phyloP scores from a whole-genome alignment of 2,888 invertebrate species.

The Scaptomyza parva region DNA sequence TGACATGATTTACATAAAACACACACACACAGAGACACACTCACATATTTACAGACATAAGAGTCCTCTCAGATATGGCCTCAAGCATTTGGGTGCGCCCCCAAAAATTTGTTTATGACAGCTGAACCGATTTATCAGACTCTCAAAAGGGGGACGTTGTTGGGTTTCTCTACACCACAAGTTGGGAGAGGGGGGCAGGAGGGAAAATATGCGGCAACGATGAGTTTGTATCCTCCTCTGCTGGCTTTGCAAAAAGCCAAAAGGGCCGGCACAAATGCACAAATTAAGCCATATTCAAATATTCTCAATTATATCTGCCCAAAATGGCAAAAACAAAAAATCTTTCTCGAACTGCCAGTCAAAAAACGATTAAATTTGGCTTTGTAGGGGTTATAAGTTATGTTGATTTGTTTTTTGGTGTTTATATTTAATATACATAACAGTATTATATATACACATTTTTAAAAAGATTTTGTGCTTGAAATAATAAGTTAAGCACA shows the following conservation, averaged over 20 bases:
- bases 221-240: constrained; percentile 16
- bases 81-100: constrained; percentile 1
- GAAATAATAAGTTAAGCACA: too few relatives aligned
- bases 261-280: constrained; percentile 23
- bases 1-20: constrained; percentile 56
- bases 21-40: constrained; percentile 7
- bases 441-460: too few relatives aligned
- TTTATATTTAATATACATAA: too few relatives aligned
- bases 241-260: constrained; percentile 43
- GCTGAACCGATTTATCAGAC: constrained; percentile 45
- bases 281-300: constrained; percentile 48
- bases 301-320: constrained; percentile 41
- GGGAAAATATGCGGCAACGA: not conserved
- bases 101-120: constrained; percentile 56
- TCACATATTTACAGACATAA: not conserved
- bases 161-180: constrained; percentile 12
- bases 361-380: constrained; percentile 19
- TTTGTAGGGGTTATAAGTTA: constrained; percentile 3
- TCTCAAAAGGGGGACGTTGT: not conserved
- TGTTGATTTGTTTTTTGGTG: too few relatives aligned
- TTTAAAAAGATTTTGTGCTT: too few relatives aligned
- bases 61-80: constrained; percentile 12
- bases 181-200: not conserved
- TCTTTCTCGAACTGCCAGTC: not conserved
- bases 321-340: constrained; percentile 6